Evolutionary conservation across 2,113 vertebrate genomes (phyloP).

Genomic region (human): GRCh38 chr6:170210501-170211000

Average conservation of each 20-base stretch:
- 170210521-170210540: neutral
- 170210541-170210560: neutral
- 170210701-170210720: neutral
- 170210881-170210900: fast-evolving
- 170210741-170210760: neutral
- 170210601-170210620: neutral
- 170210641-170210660: neutral
- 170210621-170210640: fast-evolving
- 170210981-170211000: neutral
- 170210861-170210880: neutral
- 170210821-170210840: fast-evolving
- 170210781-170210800: no score
- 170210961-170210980: neutral
- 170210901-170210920: neutral
- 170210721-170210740: no score
- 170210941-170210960: neutral
- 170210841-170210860: fast-evolving
- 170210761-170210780: no score
- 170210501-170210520: neutral
- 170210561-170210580: neutral
- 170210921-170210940: neutral
- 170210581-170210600: no score
- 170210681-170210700: neutral
- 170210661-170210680: no score
- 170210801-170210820: neutral